These are phyloP conservation scores for Chromis chromis DNA, from an alignment of 2,797 vertebrate species.

Conservation along the genomic window DNA sequence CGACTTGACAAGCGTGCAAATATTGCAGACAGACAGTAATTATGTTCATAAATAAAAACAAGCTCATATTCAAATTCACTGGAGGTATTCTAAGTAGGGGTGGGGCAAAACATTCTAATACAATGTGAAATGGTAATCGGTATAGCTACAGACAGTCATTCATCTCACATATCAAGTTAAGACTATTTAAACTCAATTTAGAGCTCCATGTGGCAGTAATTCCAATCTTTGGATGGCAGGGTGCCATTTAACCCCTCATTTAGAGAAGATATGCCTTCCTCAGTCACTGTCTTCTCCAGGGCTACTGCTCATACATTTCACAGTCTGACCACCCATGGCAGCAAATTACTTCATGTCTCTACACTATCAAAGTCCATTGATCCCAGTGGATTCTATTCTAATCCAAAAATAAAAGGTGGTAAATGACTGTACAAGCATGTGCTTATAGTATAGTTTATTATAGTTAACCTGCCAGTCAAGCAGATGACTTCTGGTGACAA, in stretches of 20 bases:
- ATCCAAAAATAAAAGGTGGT: slow-evolving; percentile 49
- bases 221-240: slow-evolving; percentile 78
- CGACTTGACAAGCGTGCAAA: slow-evolving; percentile 84
- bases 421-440: slow-evolving; percentile 56
- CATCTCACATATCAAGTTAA: slow-evolving; percentile 86
- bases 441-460: slow-evolving; percentile 80
- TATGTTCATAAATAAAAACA: slow-evolving; percentile 87
- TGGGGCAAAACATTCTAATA: slow-evolving; percentile 71
- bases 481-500: slow-evolving; percentile 82
- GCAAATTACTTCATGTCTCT: slow-evolving; percentile 58
- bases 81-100: slow-evolving; percentile 71
- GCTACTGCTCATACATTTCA: slow-evolving; percentile 64
- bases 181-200: slow-evolving; percentile 84
- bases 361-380: slow-evolving; percentile 55
- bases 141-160: slow-evolving; percentile 71
- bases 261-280: slow-evolving; percentile 76
- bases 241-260: slow-evolving; percentile 84
- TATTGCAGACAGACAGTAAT: slow-evolving; percentile 84
- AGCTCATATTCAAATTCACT: slow-evolving; percentile 79
- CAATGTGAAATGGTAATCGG: slow-evolving; percentile 77
- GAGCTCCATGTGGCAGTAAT: slow-evolving; percentile 79
- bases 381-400: slow-evolving; percentile 41
- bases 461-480: slow-evolving; percentile 80
- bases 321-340: slow-evolving; percentile 61
- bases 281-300: slow-evolving; percentile 76